Evolutionary conservation across 2,113 vertebrate species (phyloP), one percentile per base, ranked within the genome.

Genomic region (Phalacrocorax brasilianus): DNA sequence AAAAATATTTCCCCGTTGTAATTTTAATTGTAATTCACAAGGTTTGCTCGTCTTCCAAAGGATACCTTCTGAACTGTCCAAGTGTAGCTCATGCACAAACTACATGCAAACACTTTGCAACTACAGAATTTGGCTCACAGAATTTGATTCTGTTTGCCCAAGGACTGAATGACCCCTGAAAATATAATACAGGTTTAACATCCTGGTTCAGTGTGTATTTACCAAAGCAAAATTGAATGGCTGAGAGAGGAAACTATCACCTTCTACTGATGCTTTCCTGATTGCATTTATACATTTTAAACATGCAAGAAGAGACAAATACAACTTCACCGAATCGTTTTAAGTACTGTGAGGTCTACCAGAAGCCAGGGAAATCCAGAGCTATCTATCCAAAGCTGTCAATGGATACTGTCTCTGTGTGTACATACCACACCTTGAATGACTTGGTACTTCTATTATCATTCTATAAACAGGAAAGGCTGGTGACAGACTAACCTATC

Each of bases 341-440:
- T 66, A 88, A 90, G 38, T 74, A 88, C 42, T 53, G 32, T 49
- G 24, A 30, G 91, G 47, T 45, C 40, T 74, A 82, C 90, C 56
- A 96, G 95, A 94, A 94, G 40, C 27, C 81, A 90, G 30, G 50
- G 85, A 84, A 95, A 82, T 38, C 53, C 45, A 53, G 28, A 86
- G 47, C 32, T 81, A 20, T 65, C 82, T 70, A 17, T 49, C 63
- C 76, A 65, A 92, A 89, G 44, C 75, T 94, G 72, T 27, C 67
- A 76, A 73, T 23, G 62, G 11, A 86, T 35, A 70, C 58, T 82
- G 45, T 32, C 45, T 81, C 1, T 75, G 32, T n/a, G 23, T 66
- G 38, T 49, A 65, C 11, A 88, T 52, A 68, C 42, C 38, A 74
- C 58, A 67, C 32, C 7, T 80, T 85, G 84, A 88, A 94, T 47